Evolutionary conservation across 2,113 vertebrate species (phyloP).

Genomic region (Sorex araneus): DNA sequence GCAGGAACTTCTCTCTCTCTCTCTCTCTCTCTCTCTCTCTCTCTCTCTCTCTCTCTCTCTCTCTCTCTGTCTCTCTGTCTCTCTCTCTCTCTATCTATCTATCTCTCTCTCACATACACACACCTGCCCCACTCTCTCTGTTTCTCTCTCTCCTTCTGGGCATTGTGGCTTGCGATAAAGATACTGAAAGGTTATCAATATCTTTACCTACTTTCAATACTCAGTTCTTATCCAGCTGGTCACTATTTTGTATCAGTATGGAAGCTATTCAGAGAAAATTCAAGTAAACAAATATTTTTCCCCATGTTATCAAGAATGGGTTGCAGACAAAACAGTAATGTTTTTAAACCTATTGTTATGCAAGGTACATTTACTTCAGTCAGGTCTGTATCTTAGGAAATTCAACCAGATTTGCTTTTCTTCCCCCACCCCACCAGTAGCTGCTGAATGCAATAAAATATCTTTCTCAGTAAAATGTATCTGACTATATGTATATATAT

Average conservation of each 20-base stretch:
- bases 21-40: too few relatives aligned
- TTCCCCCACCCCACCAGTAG: background rate
- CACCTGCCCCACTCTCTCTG: too few relatives aligned
- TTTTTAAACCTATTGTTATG: background rate
- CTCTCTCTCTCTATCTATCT: too few relatives aligned
- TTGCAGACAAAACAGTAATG: background rate
- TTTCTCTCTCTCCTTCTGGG: too few relatives aligned
- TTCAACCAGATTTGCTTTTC: slow-evolving; percentile 27
- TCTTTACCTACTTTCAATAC: too few relatives aligned
- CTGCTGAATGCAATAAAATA: slow-evolving; percentile 28
- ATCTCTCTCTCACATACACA: too few relatives aligned
- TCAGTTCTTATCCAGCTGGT: background rate
- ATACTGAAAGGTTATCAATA: too few relatives aligned
- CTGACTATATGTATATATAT: too few relatives aligned
- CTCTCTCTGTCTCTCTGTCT: too few relatives aligned
- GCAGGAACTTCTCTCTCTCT: too few relatives aligned
- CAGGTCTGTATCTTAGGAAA: slow-evolving; percentile 31
- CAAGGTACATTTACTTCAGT: slow-evolving; percentile 39
- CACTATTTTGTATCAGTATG: slow-evolving; percentile 14
- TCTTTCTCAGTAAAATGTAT: slow-evolving; percentile 55
- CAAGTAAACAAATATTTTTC: slow-evolving; percentile 17
- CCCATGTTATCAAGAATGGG: slow-evolving; percentile 45
- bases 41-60: too few relatives aligned
- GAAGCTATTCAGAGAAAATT: slow-evolving; percentile 50
- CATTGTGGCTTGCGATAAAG: too few relatives aligned